These are phyloP conservation scores for Fragum sueziense DNA, from an alignment of 2,888 invertebrate genomes.

Conservation along the genomic window DNA sequence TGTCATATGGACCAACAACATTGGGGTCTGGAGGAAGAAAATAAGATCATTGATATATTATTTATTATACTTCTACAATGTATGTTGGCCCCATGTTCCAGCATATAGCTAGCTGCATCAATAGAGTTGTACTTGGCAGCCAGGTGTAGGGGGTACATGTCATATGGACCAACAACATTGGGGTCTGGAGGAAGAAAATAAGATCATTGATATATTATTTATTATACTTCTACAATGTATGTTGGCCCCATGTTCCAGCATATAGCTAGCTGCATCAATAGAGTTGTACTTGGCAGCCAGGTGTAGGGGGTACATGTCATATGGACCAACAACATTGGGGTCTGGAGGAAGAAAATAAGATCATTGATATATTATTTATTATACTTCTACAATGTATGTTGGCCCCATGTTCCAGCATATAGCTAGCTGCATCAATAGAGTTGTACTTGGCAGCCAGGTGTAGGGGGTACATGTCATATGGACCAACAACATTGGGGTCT, in stretches of 20 bases:
- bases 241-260: conserved; percentile 54
- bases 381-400: conserved; percentile 55
- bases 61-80: conserved; percentile 56
- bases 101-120: conserved; percentile 53
- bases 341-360: conserved; percentile 43
- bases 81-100: conserved; percentile 54
- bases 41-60: no score
- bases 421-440: conserved; percentile 54
- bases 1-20: conserved; percentile 53
- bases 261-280: conserved; percentile 51
- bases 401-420: conserved; percentile 55
- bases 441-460: conserved; percentile 64
- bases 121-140: conserved; percentile 61
- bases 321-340: conserved; percentile 49
- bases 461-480: conserved; percentile 58
- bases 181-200: conserved; percentile 46
- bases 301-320: conserved; percentile 61
- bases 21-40: conserved; percentile 51
- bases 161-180: conserved; percentile 51
- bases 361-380: no score
- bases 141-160: conserved; percentile 61
- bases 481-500: conserved; percentile 56
- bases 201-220: no score
- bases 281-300: conserved; percentile 62
- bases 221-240: conserved; percentile 57